Base-by-base conservation (phyloP, 2,113 vertebrate species). In the Anolis sagrei region DNA sequence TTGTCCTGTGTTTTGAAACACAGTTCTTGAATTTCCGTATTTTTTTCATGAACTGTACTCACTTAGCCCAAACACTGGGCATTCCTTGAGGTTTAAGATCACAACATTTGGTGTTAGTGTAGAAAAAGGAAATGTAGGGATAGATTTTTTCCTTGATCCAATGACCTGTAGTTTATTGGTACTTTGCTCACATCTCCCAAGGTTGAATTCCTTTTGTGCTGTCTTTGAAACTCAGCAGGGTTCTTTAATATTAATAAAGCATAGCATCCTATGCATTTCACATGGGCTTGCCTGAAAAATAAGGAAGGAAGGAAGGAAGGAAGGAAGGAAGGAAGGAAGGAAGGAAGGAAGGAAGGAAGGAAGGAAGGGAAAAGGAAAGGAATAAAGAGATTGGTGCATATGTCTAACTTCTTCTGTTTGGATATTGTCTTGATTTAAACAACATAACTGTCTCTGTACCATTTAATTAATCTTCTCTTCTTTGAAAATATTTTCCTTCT, bases 401-500 rank as follows among this genome's bases (percentile, higher is more conserved):
- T 74, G 91, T 85, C 39, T 83, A 82, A 82, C 72, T 44, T 76
- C 0, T 78, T 74, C 76, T 80, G 78, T 87, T 77, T 86, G 86
- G 13, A 80, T 72, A 91, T 85, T 90, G 29, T 82, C 78, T 81
- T 87, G 78, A 86, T 89, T 83, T 90, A 87, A 90, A 87, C 84
- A 89, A 85, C 69, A 80, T 66, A 90, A 88, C 78, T 81, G 90
- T 82, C 89, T 78, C 82, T 29, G 34, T 89, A 90, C 86, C 74
- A 34, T 85, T 79, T 93, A 92, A 94, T 89, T 91, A 91, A 90
- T 92, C 76, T 79, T 89, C 48, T 4, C 7, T 75, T 88, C 87
- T 89, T 18, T 78, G 69, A 85, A 34, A 18, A 66, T 75, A 77
- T 54, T 76, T 68, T 88, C n/a, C 61, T 91, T 89, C 75, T 87